These are phyloP conservation scores for Polyodon spathula DNA, from an alignment of 2,113 vertebrate genomes.

Conservation along the genomic window DNA sequence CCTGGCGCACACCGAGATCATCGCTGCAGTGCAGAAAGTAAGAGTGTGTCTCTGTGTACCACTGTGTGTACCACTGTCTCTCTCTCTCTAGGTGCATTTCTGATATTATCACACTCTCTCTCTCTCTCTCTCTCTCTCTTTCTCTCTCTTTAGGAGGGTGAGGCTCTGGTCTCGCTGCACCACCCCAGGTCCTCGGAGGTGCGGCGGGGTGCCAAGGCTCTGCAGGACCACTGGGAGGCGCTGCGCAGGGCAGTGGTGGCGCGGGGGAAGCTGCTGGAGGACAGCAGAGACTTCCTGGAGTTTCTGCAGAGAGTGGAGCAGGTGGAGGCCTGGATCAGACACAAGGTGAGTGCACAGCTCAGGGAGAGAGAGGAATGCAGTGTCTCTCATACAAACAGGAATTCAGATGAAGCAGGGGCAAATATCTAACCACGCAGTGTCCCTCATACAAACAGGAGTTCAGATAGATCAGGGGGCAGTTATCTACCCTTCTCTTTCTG, in stretches of 20 bases:
- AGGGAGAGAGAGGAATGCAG: too few species aligned
- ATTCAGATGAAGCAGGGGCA: too few species aligned
- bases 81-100: too few species aligned
- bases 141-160: slow-evolving; percentile 50
- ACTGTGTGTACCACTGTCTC: too few species aligned
- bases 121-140: too few species aligned
- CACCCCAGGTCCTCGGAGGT: slow-evolving; percentile 53
- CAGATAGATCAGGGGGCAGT: too few species aligned
- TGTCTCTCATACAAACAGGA: too few species aligned
- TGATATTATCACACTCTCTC: neutral
- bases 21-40: slow-evolving; percentile 60
- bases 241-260: slow-evolving; percentile 56
- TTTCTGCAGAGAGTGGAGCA: slow-evolving; percentile 77
- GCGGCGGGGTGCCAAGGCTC: slow-evolving; percentile 30
- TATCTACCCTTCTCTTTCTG: too few species aligned
- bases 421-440: too few species aligned
- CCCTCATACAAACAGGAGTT: too few species aligned
- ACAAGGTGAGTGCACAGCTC: slow-evolving; percentile 53
- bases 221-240: slow-evolving; percentile 64
- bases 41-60: too few species aligned
- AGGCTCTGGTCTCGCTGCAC: slow-evolving; percentile 50
- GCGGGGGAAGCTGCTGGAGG: slow-evolving; percentile 67
- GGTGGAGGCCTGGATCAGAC: slow-evolving; percentile 79
- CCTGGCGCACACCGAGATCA: slow-evolving; percentile 61
- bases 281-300: slow-evolving; percentile 66